Conservation (phyloP, 2,113 vertebrate genomes). For the Gymnobelideus leadbeateri region DNA sequence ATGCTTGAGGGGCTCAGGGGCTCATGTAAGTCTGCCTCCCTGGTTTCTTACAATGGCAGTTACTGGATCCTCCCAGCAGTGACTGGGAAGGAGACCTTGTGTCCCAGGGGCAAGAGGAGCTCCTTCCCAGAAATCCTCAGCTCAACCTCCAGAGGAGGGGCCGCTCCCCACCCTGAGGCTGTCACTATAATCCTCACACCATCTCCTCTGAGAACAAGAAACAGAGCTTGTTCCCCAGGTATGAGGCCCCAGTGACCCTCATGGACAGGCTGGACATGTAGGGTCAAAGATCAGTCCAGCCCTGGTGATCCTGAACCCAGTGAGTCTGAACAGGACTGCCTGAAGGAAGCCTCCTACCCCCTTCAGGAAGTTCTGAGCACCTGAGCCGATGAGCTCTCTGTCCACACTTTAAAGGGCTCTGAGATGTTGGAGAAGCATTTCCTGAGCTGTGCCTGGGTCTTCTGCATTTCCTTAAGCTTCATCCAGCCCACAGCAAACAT, state of each 20-base stretch:
- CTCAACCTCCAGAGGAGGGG: too few species aligned
- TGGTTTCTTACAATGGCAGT: neutral
- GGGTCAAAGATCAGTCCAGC: slow-evolving; percentile 88
- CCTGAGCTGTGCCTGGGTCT: slow-evolving; percentile 86
- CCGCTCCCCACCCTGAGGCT: rapidly evolving
- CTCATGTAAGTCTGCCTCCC: rapidly evolving
- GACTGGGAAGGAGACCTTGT: slow-evolving; percentile 65
- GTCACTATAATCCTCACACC: slow-evolving; percentile 85
- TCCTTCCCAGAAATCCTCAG: too few species aligned
- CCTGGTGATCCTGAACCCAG: slow-evolving; percentile 92
- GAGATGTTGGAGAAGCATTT: slow-evolving; percentile 92
- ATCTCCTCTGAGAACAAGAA: slow-evolving; percentile 86
- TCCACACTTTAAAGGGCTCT: slow-evolving; percentile 98
- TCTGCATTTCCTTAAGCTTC: slow-evolving; percentile 89
- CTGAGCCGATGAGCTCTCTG: slow-evolving; percentile 92
- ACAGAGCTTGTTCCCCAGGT: slow-evolving; percentile 89
- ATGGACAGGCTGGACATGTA: slow-evolving; percentile 83
- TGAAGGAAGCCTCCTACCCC: slow-evolving; percentile 98
- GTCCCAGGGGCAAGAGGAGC: slow-evolving; percentile 83
- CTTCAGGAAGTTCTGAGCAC: slow-evolving; percentile 95
- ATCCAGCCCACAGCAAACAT: slow-evolving; percentile 98
- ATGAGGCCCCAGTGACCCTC: slow-evolving; percentile 86
- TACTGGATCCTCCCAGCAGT: slow-evolving; percentile 76
- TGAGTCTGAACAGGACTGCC: slow-evolving; percentile 91
- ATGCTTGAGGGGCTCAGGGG: neutral